Base-by-base conservation (phyloP, 2,797 vertebrate genomes). In the Muraenolepis orangiensis region DNA sequence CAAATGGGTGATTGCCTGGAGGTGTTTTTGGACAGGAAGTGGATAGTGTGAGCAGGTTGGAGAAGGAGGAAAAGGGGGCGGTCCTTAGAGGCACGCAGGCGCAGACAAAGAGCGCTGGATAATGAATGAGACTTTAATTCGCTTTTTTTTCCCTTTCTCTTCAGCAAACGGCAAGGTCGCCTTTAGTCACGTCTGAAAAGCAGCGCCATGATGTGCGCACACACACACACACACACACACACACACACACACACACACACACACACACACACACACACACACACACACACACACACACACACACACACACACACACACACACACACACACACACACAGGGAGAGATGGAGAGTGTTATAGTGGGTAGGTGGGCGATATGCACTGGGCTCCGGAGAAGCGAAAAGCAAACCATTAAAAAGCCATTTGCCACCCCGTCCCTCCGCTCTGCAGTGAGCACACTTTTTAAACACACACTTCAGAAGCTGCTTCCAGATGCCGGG, bases 101-200 rank as follows among this genome's bases (percentile, higher is more conserved):
- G 72, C 85, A 86, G 85, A 90, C 87, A 87, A 90, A 89, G 85
- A 87, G 78, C 69, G 8, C 23, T 7, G 79, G 74, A 78, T 91
- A 90, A 90, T 87, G 85, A 91, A 91, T 81, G 81, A 80, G 68
- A 85, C 84, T 89, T 88, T 88, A 89, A 91, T 91, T 90, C 86
- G 84, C 86, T 88, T 87, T n/a, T n/a, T 68, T 32, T 20, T 51
- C 20, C 20, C 20, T 51, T 7, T 6, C 32, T 34, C 30, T 67
- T 69, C 23, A 89, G 87, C 76, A 70, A n/a, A 74, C 69, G 69
- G 86, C 91, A 90, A 91, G 90, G 90, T 92, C 88, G 75, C 38
- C 5, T 74, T 75, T 72, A 86, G 77, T 75, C 75, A 79, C 80
- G 76, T 73, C 69, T 79, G 80, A 79, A 82, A 73, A 66, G 66